These are phyloP conservation scores for Diabrotica balteata DNA, from an alignment of 2,888 invertebrate genomes.

Conservation along the genomic window DNA sequence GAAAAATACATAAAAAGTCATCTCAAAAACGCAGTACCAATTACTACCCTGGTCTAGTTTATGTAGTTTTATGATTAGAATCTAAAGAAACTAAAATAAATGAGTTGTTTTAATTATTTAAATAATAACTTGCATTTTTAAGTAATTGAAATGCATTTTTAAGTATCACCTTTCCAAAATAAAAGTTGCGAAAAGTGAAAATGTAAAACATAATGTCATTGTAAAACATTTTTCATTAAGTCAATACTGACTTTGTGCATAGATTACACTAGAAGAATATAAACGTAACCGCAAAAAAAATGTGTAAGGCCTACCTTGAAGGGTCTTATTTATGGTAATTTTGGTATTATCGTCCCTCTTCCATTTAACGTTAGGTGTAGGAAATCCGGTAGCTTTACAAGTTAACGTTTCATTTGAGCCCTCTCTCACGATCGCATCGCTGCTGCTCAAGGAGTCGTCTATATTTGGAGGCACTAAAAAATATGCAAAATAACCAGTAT, in stretches of 20 bases:
- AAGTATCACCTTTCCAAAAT: no score
- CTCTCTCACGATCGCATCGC: conserved; percentile 90
- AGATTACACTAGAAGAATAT: conserved; percentile 12
- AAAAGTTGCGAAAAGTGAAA: no score
- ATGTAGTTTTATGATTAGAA: no score
- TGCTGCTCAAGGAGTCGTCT: conserved; percentile 88
- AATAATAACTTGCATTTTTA: no score
- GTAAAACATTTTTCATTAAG: no score
- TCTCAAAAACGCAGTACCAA: no score
- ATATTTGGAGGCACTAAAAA: conserved; percentile 88
- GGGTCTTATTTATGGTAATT: conserved; percentile 85
- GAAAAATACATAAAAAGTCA: no score
- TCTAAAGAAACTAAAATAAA: no score
- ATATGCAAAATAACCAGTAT: background rate
- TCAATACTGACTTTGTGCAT: conserved; percentile 7
- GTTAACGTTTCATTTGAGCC: conserved; percentile 87
- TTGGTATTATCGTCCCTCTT: conserved; percentile 87
- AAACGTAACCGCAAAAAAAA: conserved; percentile 26
- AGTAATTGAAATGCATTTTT: no score
- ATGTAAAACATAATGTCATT: no score
- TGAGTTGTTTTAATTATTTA: no score
- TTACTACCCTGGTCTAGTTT: no score
- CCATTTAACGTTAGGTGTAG: conserved; percentile 89
- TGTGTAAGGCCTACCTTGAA: conserved; percentile 68
- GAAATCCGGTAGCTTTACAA: conserved; percentile 89